Evolutionary conservation across 35 echinoderm and acorn worm genomes (phyloP).

Genomic region (Heliocidaris tuberculata): DNA sequence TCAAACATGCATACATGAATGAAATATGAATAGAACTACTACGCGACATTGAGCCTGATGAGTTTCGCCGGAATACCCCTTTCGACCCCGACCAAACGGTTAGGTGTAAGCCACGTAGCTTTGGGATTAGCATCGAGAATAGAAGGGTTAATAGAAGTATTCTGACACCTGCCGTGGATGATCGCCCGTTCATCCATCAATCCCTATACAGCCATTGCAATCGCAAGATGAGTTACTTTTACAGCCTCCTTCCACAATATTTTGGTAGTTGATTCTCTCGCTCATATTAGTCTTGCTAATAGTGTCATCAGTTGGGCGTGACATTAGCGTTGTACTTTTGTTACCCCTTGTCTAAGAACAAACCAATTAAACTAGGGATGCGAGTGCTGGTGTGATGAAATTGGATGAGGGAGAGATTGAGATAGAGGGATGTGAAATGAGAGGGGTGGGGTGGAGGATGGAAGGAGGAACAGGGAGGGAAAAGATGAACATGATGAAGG

Average conservation of each 20-base stretch:
- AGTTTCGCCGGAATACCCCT: background rate
- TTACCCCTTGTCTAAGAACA: background rate
- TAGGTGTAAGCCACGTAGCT: background rate
- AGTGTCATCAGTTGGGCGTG: constrained; percentile 26
- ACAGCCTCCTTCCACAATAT: background rate
- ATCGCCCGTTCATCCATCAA: background rate
- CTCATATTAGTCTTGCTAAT: constrained; percentile 29
- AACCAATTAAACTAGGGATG: background rate
- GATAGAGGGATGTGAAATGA: background rate
- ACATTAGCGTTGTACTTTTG: constrained; percentile 27
- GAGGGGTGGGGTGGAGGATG: background rate
- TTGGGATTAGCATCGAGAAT: background rate
- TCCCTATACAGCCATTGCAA: background rate
- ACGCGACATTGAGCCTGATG: background rate
- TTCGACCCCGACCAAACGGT: background rate
- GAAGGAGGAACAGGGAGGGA: no score
- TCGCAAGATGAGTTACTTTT: constrained; percentile 9
- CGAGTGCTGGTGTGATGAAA: background rate
- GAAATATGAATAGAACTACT: background rate
- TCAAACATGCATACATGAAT: constrained; percentile 17
- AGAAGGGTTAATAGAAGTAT: background rate
- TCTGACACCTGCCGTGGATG: background rate
- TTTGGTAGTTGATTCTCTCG: constrained; percentile 2
- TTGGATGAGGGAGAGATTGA: background rate
- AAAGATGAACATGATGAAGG: background rate